Conservation (phyloP, 2,113 vertebrate species). For the Cyanistes caeruleus region DNA sequence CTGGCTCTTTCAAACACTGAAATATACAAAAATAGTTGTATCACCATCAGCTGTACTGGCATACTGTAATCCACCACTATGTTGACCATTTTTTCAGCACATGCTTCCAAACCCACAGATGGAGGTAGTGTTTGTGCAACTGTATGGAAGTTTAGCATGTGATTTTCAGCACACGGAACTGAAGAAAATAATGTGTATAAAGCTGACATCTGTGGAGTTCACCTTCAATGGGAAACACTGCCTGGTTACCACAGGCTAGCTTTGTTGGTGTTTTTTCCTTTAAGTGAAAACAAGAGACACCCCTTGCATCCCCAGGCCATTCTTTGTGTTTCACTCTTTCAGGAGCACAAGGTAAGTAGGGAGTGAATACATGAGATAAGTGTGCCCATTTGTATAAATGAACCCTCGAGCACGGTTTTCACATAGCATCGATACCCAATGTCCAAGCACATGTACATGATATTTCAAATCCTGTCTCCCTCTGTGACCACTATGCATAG, state of each 20-base stretch:
- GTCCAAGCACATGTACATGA: neutral
- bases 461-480: neutral
- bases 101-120: neutral
- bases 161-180: neutral
- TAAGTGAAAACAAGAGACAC: neutral
- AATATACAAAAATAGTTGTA: neutral
- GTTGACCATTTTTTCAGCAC: neutral
- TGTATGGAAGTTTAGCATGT: neutral
- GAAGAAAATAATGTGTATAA: neutral
- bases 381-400: neutral
- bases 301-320: neutral
- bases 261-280: neutral
- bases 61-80: neutral
- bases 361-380: neutral
- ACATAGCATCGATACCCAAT: neutral
- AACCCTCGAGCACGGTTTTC: neutral
- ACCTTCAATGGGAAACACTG: neutral
- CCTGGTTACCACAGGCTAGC: neutral
- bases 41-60: neutral
- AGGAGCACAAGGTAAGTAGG: neutral
- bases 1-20: neutral
- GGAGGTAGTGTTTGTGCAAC: neutral
- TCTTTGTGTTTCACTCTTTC: neutral
- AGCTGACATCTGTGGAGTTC: neutral
- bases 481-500: neutral